Percentiles rank a stretch among this genome's conserved stretches.
These are phyloP conservation scores for Cheilosia urbana DNA, from an alignment of 2,888 invertebrate genomes.

Conservation along the genomic window DNA sequence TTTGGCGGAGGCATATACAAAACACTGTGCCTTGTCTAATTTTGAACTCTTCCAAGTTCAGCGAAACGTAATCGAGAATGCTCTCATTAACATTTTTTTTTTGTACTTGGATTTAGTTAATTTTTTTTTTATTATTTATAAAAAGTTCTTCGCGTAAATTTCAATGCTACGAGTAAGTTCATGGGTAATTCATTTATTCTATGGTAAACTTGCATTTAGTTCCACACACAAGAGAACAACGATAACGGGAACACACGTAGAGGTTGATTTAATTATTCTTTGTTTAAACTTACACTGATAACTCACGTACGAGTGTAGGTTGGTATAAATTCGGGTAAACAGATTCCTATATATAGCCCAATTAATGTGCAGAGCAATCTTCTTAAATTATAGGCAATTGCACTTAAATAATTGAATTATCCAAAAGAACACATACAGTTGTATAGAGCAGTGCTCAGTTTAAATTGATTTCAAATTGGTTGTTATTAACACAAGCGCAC, in stretches of 20 bases:
- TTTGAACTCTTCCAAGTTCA: constrained; percentile 42
- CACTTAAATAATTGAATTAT: constrained; percentile 64
- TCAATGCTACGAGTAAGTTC: background rate
- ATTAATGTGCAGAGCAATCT: constrained; percentile 31
- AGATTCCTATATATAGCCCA: constrained; percentile 8
- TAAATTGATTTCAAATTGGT: constrained; percentile 38
- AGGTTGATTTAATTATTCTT: background rate
- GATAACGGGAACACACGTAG: background rate
- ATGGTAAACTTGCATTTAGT: background rate
- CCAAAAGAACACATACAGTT: background rate
- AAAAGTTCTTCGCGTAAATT: background rate
- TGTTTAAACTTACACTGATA: constrained; percentile 26
- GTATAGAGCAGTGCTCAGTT: constrained; percentile 3
- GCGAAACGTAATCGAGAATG: background rate
- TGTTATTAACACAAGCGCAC: background rate
- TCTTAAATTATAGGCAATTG: constrained; percentile 66
- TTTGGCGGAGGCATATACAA: background rate
- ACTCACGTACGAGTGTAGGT: background rate
- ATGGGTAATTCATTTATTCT: constrained; percentile 2
- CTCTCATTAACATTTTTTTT: background rate
- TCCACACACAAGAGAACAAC: background rate
- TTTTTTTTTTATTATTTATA: background rate
- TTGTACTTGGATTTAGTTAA: background rate
- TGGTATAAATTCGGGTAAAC: constrained; percentile 25
- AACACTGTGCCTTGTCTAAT: constrained; percentile 17